Conservation (phyloP, 1,140 invertebrate species). For the Tetragonula clypearis region DNA sequence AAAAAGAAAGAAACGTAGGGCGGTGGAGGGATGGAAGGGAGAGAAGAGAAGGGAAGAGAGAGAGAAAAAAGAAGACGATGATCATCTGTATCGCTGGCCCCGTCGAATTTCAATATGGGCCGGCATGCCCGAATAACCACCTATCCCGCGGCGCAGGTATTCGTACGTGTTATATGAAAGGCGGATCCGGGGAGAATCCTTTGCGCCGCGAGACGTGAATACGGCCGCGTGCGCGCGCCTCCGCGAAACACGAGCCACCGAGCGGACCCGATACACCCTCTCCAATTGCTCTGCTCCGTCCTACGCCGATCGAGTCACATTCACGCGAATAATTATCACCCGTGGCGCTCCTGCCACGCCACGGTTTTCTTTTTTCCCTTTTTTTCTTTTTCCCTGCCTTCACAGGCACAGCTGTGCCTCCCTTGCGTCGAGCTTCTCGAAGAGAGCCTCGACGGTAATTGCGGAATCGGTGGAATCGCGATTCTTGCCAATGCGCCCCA, state of each 20-base stretch:
- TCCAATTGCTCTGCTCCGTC: conserved; percentile 48
- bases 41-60: not conserved
- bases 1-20: too few species aligned
- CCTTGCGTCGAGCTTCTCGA: not conserved
- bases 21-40: too few species aligned
- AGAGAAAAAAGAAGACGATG: conserved; percentile 51
- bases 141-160: conserved; percentile 54
- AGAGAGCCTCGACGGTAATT: conserved; percentile 29
- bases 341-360: not conserved
- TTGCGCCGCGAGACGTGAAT: conserved; percentile 42
- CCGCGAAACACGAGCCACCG: not conserved
- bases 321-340: conserved; percentile 37
- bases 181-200: conserved; percentile 44
- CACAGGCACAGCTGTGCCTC: too few species aligned
- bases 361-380: too few species aligned
- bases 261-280: conserved; percentile 42
- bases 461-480: conserved; percentile 7
- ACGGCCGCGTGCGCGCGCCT: conserved; percentile 8
- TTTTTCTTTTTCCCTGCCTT: not conserved
- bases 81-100: conserved; percentile 71
- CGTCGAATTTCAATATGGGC: conserved; percentile 76
- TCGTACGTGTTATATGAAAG: conserved; percentile 59
- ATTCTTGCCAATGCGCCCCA: conserved; percentile 10
- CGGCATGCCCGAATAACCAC: conserved; percentile 70
- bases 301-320: conserved; percentile 42